A percentile compares a stretch with the other conserved stretches of the same genome.
Conservation (phyloP, 1,140 invertebrate genomes). For the Trypoxylus dichotomus region DNA sequence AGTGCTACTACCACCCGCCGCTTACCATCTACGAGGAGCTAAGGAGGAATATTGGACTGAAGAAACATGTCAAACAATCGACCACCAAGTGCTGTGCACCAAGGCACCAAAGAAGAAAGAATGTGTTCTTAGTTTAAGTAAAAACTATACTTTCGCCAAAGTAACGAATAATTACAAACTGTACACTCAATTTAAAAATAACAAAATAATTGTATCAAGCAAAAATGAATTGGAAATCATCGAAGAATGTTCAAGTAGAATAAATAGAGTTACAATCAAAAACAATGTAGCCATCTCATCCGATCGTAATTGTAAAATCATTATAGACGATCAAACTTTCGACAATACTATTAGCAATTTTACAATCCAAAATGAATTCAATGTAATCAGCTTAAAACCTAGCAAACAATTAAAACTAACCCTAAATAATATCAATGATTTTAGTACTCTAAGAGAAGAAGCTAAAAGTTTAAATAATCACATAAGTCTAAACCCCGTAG, state of each 20-base stretch:
- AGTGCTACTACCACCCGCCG: background rate
- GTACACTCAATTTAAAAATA: background rate
- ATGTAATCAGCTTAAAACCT: too few relatives aligned
- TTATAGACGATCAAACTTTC: background rate
- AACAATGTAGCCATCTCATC: background rate
- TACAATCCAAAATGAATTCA: background rate
- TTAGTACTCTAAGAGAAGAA: too few relatives aligned
- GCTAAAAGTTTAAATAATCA: too few relatives aligned
- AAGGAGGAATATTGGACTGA: constrained; percentile 23
- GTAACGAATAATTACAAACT: constrained; percentile 28
- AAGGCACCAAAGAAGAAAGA: background rate
- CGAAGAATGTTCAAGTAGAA: background rate
- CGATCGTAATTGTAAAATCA: background rate
- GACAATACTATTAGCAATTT: background rate
- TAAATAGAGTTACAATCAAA: background rate
- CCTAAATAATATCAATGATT: too few relatives aligned
- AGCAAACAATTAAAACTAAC: too few relatives aligned
- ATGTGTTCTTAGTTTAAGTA: background rate
- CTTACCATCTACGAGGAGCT: constrained; percentile 12
- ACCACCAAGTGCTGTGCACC: background rate
- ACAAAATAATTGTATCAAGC: background rate
- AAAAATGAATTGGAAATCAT: constrained; percentile 11
- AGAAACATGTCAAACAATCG: constrained; percentile 2
- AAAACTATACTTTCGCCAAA: background rate
- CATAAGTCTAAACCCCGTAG: too few relatives aligned